These are phyloP conservation scores for Triplophysa yarkandensis DNA, from an alignment of 2,797 vertebrate genomes.

Conservation along the genomic window DNA sequence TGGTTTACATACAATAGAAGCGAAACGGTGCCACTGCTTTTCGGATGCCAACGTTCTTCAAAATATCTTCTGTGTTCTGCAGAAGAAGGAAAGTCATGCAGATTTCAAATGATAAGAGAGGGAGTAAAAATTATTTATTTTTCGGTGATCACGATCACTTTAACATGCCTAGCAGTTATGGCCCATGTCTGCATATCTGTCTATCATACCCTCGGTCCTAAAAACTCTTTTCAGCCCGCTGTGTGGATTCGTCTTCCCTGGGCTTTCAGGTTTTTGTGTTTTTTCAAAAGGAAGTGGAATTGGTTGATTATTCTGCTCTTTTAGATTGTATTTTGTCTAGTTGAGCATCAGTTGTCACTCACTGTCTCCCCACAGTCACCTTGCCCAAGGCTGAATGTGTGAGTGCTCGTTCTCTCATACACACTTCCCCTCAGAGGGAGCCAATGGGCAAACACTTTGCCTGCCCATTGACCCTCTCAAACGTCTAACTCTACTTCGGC, in stretches of 20 bases:
- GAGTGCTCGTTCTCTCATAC: slow-evolving; percentile 48
- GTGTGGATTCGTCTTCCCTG: slow-evolving; percentile 6
- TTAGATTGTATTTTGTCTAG: slow-evolving; percentile 44
- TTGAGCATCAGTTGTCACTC: slow-evolving; percentile 62
- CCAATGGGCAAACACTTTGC: slow-evolving; percentile 64
- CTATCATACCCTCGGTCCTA: neutral
- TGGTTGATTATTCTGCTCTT: slow-evolving; percentile 30
- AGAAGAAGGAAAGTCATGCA: too few species aligned
- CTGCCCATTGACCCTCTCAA: slow-evolving; percentile 59
- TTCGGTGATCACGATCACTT: too few species aligned
- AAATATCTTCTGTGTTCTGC: too few species aligned
- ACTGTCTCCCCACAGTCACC: slow-evolving; percentile 64
- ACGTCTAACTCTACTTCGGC: slow-evolving; percentile 46
- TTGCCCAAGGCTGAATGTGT: slow-evolving; percentile 64
- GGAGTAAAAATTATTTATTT: too few species aligned
- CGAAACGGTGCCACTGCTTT: too few species aligned
- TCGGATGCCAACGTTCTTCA: too few species aligned
- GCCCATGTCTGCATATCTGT: too few species aligned
- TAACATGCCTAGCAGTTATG: too few species aligned
- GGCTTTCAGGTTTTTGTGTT: neutral
- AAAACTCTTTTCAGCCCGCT: neutral
- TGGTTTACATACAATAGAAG: too few species aligned
- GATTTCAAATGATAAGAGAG: too few species aligned
- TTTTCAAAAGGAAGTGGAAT: neutral
- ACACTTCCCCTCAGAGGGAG: slow-evolving; percentile 58